Evolutionary conservation across 2,797 vertebrate species (phyloP).

Genomic region (Acridotheres tristis): DNA sequence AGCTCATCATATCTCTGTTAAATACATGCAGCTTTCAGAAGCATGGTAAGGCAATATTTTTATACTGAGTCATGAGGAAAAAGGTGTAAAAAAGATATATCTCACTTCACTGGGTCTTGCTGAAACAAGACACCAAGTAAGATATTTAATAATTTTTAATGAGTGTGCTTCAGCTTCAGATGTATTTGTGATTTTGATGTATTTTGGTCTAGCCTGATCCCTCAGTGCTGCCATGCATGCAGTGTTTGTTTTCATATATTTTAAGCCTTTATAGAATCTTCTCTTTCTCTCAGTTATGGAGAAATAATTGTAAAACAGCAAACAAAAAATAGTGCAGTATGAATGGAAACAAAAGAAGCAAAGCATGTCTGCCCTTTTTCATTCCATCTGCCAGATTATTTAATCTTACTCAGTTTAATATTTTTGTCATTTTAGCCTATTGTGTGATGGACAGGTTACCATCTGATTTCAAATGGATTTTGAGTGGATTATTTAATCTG

Average conservation of each 20-base stretch:
- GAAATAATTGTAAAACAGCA: background rate
- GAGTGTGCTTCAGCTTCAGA: background rate
- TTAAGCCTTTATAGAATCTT: background rate
- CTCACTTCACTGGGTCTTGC: background rate
- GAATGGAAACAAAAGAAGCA: background rate
- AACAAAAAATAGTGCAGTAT: background rate
- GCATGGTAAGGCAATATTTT: background rate
- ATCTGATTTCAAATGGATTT: background rate
- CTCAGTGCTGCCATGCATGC: background rate
- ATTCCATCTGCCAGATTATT: background rate
- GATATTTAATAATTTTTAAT: background rate
- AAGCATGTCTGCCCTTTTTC: background rate
- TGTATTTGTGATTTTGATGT: background rate
- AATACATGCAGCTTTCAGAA: background rate
- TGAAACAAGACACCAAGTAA: background rate
- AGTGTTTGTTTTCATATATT: background rate
- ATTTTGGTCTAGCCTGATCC: background rate
- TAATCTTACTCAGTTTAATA: background rate
- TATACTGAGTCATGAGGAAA: background rate
- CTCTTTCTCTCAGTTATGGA: background rate
- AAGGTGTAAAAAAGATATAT: background rate
- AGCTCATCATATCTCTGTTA: background rate
- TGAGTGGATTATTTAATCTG: background rate
- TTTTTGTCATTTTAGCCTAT: background rate
- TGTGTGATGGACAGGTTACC: background rate